These are phyloP conservation scores for Mechanitis messenoides DNA, from an alignment of 2,888 invertebrate genomes.

Conservation along the genomic window DNA sequence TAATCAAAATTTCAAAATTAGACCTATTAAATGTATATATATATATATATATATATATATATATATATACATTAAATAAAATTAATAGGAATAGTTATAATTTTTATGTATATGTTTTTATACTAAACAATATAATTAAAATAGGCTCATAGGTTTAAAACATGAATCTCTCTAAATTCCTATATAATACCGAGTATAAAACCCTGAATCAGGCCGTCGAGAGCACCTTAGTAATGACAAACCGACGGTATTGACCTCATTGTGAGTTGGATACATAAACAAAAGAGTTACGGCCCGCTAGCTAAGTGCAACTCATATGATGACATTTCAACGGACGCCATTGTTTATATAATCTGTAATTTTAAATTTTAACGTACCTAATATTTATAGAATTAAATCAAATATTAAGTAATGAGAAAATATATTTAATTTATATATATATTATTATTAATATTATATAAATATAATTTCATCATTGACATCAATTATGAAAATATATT, in stretches of 20 bases:
- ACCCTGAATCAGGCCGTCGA: slow-evolving; percentile 46
- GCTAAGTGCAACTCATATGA: slow-evolving; percentile 28
- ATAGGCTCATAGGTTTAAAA: background rate
- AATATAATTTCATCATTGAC: too few relatives aligned
- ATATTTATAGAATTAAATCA: too few relatives aligned
- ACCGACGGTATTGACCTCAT: slow-evolving; percentile 59
- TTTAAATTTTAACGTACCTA: too few relatives aligned
- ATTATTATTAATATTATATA: too few relatives aligned
- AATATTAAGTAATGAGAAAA: too few relatives aligned
- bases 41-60: too few relatives aligned
- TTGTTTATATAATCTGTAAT: slow-evolving; percentile 20
- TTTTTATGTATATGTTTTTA: too few relatives aligned
- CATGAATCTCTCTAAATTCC: background rate
- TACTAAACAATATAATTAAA: background rate
- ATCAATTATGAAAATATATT: slow-evolving; percentile 7
- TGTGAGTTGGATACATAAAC: slow-evolving; percentile 50
- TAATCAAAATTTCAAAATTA: too few relatives aligned
- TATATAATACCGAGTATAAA: slow-evolving; percentile 27
- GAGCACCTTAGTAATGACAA: slow-evolving; percentile 44
- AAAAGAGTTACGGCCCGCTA: slow-evolving; percentile 43
- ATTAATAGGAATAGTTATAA: too few relatives aligned
- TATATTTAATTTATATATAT: too few relatives aligned
- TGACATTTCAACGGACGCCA: slow-evolving; percentile 25
- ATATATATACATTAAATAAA: too few relatives aligned
- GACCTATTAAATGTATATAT: too few relatives aligned